These are phyloP conservation scores for Corythornis madagascariensis DNA, from an alignment of 2,113 vertebrate genomes.

Conservation along the genomic window DNA sequence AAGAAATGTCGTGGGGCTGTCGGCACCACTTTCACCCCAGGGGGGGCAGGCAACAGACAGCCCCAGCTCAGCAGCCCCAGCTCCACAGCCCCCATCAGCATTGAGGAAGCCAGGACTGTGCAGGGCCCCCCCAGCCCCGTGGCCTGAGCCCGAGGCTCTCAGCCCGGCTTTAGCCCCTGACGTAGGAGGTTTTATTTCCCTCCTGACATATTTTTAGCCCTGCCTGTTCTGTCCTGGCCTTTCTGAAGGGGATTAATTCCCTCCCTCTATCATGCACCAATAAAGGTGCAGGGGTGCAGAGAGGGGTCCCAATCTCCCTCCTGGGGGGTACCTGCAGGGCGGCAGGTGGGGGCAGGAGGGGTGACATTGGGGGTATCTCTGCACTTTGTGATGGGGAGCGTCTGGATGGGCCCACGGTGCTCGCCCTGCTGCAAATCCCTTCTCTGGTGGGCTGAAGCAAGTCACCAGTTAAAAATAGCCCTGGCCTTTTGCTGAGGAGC, in stretches of 20 bases:
- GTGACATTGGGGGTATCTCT: rapidly evolving
- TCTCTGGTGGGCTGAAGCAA: neutral
- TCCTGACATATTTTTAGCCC: conserved; percentile 32
- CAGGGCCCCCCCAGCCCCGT: neutral
- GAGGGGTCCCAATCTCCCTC: neutral
- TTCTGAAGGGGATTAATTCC: neutral
- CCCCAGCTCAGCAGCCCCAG: neutral
- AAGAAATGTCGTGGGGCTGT: neutral
- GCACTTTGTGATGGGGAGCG: neutral
- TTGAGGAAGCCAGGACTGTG: neutral
- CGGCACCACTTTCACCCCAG: rapidly evolving
- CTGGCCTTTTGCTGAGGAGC: neutral
- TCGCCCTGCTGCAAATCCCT: neutral
- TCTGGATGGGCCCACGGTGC: rapidly evolving
- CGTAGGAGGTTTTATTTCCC: conserved; percentile 45
- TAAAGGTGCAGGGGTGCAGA: neutral
- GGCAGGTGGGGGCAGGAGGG: rapidly evolving
- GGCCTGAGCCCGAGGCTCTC: rapidly evolving
- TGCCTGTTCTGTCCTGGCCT: neutral
- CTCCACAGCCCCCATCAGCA: neutral
- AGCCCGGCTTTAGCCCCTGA: neutral
- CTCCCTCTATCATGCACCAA: rapidly evolving
- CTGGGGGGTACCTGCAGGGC: rapidly evolving
- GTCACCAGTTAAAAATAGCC: conserved; percentile 40
- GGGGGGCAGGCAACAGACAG: neutral